A percentile compares a stretch with the other conserved stretches of the same genome.
These are phyloP conservation scores for Pseudachorutes palmiensis DNA, from an alignment of 1,140 invertebrate species.

Conservation along the genomic window DNA sequence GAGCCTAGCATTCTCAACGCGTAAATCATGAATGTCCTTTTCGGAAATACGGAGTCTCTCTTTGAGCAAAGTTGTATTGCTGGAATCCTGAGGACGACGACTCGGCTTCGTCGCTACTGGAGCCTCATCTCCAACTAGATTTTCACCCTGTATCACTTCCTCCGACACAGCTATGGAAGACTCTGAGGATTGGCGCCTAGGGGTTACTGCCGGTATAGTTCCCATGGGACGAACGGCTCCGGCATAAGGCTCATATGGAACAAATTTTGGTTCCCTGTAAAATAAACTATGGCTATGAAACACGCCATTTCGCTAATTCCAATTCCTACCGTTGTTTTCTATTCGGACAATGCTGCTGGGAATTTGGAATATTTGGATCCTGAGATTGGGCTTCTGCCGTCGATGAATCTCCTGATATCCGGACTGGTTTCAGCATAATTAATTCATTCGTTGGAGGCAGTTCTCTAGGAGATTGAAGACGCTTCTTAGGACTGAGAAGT, in stretches of 20 bases:
- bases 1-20: slow-evolving; percentile 30
- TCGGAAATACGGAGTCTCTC: slow-evolving; percentile 33
- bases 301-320: neutral
- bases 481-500: neutral
- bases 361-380: neutral
- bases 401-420: too few relatives aligned
- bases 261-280: slow-evolving; percentile 33
- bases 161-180: neutral
- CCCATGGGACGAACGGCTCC: slow-evolving; percentile 27
- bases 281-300: neutral
- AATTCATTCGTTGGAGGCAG: neutral
- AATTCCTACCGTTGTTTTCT: neutral
- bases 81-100: slow-evolving; percentile 15
- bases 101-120: neutral
- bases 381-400: neutral
- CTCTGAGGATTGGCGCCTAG: neutral
- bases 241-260: slow-evolving; percentile 36
- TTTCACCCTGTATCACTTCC: neutral
- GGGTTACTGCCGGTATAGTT: neutral
- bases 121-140: neutral
- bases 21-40: slow-evolving; percentile 34
- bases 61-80: slow-evolving; percentile 24
- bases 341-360: neutral
- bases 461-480: neutral
- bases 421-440: neutral